Percentiles rank a stretch among this genome's conserved stretches.
Conservation (phyloP, 1,140 invertebrate genomes). For the Megalonaias nervosa region DNA sequence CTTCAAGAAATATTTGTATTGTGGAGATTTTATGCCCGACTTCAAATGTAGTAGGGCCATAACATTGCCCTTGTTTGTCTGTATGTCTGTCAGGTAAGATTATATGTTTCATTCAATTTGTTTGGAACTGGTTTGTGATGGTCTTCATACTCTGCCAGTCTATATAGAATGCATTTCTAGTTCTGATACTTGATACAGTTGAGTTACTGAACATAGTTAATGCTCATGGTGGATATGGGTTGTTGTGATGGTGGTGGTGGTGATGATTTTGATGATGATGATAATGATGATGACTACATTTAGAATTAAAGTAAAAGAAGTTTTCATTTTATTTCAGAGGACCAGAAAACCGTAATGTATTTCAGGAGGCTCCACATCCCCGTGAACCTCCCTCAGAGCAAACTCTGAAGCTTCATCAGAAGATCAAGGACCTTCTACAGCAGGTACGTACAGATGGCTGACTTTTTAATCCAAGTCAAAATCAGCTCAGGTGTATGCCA, state of each 20-base stretch:
- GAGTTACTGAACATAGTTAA: background rate
- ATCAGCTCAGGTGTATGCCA: no score
- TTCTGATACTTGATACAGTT: background rate
- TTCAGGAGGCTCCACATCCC: slow-evolving; percentile 27
- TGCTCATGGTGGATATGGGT: background rate
- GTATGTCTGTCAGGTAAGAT: background rate
- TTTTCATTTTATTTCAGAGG: slow-evolving; percentile 26
- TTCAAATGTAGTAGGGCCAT: background rate
- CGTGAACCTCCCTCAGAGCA: slow-evolving; percentile 5
- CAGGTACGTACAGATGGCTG: slow-evolving; percentile 21
- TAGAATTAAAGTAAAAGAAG: background rate
- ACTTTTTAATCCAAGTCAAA: background rate
- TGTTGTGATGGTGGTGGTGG: background rate
- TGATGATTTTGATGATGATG: background rate
- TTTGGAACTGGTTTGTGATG: no score
- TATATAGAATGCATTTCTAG: background rate
- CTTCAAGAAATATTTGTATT: background rate
- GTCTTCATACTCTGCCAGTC: no score
- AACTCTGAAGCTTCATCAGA: slow-evolving; percentile 21
- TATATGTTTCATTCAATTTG: background rate
- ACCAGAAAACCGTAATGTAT: slow-evolving; percentile 40
- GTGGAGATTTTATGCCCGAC: background rate
- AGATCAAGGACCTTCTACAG: slow-evolving; percentile 32
- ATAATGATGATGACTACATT: background rate
- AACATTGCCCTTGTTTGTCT: background rate